Evolutionary conservation across 1,140 invertebrate species (phyloP).

Genomic region (Hyphantria cunea): DNA sequence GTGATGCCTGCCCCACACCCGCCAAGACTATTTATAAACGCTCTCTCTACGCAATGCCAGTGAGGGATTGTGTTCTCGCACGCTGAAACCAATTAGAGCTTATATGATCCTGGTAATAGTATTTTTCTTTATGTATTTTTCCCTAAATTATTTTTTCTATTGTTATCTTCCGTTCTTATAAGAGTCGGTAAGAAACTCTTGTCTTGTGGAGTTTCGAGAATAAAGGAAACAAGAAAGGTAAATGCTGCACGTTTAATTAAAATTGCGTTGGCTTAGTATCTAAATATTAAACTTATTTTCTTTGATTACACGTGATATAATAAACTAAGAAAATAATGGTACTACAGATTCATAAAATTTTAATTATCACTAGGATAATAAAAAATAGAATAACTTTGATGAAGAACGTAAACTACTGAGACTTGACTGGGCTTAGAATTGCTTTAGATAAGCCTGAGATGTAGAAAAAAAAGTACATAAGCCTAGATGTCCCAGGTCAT

Average conservation of each 20-base stretch:
- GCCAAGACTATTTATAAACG: constrained; percentile 64
- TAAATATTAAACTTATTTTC: too few relatives aligned
- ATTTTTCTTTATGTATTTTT: constrained; percentile 41
- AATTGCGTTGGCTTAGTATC: too few relatives aligned
- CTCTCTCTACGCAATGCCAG: constrained; percentile 46
- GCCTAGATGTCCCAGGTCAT: too few relatives aligned
- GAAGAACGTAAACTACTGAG: too few relatives aligned
- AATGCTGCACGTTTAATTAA: background rate
- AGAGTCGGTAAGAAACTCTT: background rate
- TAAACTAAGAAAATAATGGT: too few relatives aligned
- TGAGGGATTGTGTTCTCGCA: constrained; percentile 64
- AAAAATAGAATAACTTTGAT: too few relatives aligned
- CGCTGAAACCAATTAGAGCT: constrained; percentile 63
- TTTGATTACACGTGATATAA: too few relatives aligned
- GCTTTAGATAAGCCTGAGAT: too few relatives aligned
- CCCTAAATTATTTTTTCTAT: constrained; percentile 44
- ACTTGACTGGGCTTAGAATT: too few relatives aligned
- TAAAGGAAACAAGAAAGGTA: background rate
- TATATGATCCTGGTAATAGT: constrained; percentile 58
- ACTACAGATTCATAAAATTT: too few relatives aligned
- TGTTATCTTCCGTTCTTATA: constrained; percentile 9
- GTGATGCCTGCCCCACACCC: constrained; percentile 52
- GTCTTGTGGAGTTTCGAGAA: background rate
- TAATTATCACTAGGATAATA: too few relatives aligned
- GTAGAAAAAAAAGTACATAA: too few relatives aligned